Conservation (phyloP, 2,797 vertebrate genomes). For the Neomorphus geoffroyi region DNA sequence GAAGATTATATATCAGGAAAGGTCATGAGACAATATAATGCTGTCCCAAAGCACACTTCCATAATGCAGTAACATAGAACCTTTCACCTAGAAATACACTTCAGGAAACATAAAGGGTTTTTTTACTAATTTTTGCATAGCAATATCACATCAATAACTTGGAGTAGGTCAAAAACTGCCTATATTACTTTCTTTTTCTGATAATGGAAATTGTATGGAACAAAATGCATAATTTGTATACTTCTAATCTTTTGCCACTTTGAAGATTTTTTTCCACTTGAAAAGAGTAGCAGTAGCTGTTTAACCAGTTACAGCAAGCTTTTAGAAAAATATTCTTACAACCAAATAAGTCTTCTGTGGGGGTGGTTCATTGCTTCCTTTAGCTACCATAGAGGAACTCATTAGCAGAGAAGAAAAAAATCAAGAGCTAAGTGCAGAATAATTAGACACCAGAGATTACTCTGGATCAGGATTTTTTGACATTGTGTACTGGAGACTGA, state of each 20-base stretch:
- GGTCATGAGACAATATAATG: not conserved
- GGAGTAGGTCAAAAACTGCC: not conserved
- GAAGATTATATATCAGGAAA: not conserved
- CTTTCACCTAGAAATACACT: slow-evolving; percentile 11
- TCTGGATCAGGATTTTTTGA: not conserved
- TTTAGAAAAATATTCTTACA: slow-evolving; percentile 56
- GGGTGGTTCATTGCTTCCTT: slow-evolving; percentile 66
- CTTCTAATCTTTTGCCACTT: slow-evolving; percentile 38
- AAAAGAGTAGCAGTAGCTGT: slow-evolving; percentile 52
- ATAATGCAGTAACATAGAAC: not conserved
- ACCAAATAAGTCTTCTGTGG: slow-evolving; percentile 69
- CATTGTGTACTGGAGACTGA: not conserved
- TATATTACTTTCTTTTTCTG: not conserved
- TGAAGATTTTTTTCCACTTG: slow-evolving; percentile 37
- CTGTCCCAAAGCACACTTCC: not conserved
- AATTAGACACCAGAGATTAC: slow-evolving; percentile 4
- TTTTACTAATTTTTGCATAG: not conserved
- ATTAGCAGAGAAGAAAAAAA: slow-evolving; percentile 68
- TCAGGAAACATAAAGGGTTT: not conserved
- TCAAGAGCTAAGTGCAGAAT: slow-evolving; percentile 22
- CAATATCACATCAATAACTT: not conserved
- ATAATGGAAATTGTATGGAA: not conserved
- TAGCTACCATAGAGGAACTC: slow-evolving; percentile 57
- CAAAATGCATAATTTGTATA: slow-evolving; percentile 16
- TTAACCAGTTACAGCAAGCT: slow-evolving; percentile 59